Percentiles rank a stretch among this genome's conserved stretches.
Evolutionary conservation across 2,797 vertebrate species (phyloP).

Genomic region (Rhinophrynus dorsalis): DNA sequence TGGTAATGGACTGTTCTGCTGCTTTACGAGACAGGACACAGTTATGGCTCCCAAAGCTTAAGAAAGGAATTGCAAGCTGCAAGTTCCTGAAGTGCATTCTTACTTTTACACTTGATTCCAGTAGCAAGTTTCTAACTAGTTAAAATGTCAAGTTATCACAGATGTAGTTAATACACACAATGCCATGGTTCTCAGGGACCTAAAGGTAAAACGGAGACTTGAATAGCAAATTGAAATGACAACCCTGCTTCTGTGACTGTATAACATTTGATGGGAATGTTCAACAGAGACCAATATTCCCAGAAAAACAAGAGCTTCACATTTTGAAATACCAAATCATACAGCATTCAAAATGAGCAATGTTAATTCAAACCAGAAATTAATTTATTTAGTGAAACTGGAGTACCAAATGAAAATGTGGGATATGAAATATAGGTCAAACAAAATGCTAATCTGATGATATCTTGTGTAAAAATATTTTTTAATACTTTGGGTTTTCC

Average conservation of each 20-base stretch:
- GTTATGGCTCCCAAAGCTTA: conserved; percentile 10
- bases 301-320: not conserved
- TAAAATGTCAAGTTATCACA: conserved; percentile 17
- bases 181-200: conserved; percentile 24
- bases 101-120: not conserved
- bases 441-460: no score
- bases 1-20: conserved; percentile 2
- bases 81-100: conserved; percentile 5
- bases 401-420: no score
- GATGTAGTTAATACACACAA: conserved; percentile 16
- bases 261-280: no score
- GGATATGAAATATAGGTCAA: no score
- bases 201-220: conserved; percentile 25
- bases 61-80: conserved; percentile 6
- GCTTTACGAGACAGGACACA: conserved; percentile 1
- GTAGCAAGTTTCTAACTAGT: conserved; percentile 10
- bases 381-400: no score
- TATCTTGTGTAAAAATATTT: no score
- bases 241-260: not conserved
- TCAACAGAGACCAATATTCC: no score
- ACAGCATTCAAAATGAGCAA: not conserved
- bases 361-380: not conserved
- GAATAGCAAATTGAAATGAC: conserved; percentile 16
- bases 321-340: not conserved
- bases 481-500: no score